Percentiles rank a stretch among this genome's conserved stretches.
These are phyloP conservation scores for Conomelus anceps DNA, from an alignment of 2,888 invertebrate genomes.

Conservation along the genomic window DNA sequence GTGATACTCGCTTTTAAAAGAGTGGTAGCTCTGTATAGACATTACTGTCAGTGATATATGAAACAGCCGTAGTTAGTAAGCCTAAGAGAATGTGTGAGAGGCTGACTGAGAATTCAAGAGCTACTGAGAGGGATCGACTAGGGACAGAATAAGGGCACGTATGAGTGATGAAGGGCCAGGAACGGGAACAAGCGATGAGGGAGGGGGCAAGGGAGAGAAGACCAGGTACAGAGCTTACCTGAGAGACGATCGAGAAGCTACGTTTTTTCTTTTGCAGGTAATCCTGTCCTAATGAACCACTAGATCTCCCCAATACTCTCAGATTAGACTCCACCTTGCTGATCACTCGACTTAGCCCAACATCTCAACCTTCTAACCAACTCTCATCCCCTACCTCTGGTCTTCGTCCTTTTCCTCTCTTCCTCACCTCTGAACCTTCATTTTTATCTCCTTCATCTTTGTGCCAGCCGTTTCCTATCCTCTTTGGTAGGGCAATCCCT, in stretches of 20 bases:
- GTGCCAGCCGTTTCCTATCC: neutral
- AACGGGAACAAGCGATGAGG: neutral
- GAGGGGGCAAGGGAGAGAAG: neutral
- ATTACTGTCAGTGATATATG: neutral
- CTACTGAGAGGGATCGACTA: neutral
- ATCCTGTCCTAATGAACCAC: constrained; percentile 29
- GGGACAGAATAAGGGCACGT: neutral
- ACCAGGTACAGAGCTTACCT: neutral
- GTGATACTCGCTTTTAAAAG: neutral
- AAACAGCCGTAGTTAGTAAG: no score
- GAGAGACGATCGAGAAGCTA: constrained; percentile 1
- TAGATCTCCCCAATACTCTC: constrained; percentile 24
- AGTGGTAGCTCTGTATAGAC: neutral
- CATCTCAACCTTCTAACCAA: constrained; percentile 7
- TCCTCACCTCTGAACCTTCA: neutral
- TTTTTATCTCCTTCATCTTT: neutral
- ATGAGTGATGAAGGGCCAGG: neutral
- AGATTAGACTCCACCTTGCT: constrained; percentile 8
- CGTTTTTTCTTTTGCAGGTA: constrained; percentile 26
- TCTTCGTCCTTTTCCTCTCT: neutral
- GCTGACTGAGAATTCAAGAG: neutral
- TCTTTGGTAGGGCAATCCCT: neutral
- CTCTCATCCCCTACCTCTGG: neutral
- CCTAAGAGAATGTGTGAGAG: neutral
- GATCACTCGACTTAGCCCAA: constrained; percentile 10